These are phyloP conservation scores for Lasioglossum vierecki DNA, from an alignment of 2,888 invertebrate genomes.

Conservation along the genomic window DNA sequence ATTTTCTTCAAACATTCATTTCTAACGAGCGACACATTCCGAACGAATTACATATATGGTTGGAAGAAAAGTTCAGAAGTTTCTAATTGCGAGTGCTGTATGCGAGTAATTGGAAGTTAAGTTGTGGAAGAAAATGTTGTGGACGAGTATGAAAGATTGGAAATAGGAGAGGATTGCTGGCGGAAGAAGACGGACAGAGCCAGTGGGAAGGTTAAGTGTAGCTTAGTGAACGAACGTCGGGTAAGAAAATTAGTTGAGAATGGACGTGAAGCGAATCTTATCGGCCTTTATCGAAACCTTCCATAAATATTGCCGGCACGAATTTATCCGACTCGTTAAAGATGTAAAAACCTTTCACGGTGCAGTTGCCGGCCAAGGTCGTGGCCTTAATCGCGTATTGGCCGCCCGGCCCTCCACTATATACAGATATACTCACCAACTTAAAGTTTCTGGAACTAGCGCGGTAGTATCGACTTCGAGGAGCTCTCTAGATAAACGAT, in stretches of 20 bases:
- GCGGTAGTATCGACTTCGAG: slow-evolving; percentile 42
- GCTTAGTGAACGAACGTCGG: background rate
- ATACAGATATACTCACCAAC: slow-evolving; percentile 38
- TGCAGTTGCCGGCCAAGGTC: slow-evolving; percentile 54
- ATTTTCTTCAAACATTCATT: too few species aligned
- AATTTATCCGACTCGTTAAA: slow-evolving; percentile 38
- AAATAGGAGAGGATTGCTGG: background rate
- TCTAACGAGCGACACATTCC: too few species aligned
- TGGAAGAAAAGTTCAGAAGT: too few species aligned
- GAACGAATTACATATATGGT: too few species aligned
- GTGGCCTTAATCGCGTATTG: slow-evolving; percentile 57
- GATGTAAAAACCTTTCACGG: slow-evolving; percentile 31
- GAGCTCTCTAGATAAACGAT: slow-evolving; percentile 52
- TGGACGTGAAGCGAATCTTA: background rate
- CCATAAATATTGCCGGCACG: slow-evolving; percentile 17
- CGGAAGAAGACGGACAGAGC: background rate
- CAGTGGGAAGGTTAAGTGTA: background rate
- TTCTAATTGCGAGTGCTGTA: too few species aligned
- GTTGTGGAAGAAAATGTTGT: background rate
- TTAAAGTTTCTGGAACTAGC: slow-evolving; percentile 57
- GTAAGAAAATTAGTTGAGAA: background rate
- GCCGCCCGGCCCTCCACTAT: slow-evolving; percentile 42
- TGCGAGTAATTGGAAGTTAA: too few species aligned
- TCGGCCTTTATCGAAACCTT: background rate
- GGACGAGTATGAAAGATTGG: background rate